phyloP scores from a whole-genome alignment of 1,140 invertebrate species.

The Drosophila nebulosa region DNA sequence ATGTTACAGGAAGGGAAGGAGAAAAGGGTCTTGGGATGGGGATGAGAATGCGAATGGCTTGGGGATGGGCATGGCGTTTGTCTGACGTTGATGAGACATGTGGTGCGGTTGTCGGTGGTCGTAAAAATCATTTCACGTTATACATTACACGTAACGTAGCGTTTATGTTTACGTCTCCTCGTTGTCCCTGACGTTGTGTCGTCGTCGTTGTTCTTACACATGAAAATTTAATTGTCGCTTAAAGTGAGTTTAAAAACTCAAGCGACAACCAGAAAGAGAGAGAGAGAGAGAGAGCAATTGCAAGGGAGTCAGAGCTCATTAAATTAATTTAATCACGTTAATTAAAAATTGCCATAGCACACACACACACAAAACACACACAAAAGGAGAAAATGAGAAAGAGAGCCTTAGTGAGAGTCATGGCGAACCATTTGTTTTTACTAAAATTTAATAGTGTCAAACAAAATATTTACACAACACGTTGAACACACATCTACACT shows the following conservation, averaged over 20 bases:
- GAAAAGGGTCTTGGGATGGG: not conserved
- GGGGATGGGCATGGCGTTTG: slow-evolving; percentile 10
- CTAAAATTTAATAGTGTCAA: slow-evolving; percentile 60
- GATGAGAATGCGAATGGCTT: not conserved
- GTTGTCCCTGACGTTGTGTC: slow-evolving; percentile 35
- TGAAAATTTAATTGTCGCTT: slow-evolving; percentile 70
- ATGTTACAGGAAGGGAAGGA: not conserved
- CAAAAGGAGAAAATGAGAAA: not conserved
- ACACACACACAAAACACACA: slow-evolving; percentile 11
- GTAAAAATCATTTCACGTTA: slow-evolving; percentile 73
- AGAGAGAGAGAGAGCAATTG: not conserved
- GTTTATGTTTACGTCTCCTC: slow-evolving; percentile 68
- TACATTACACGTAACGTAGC: slow-evolving; percentile 70
- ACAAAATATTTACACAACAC: slow-evolving; percentile 64
- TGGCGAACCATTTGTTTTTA: slow-evolving; percentile 48
- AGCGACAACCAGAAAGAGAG: slow-evolving; percentile 1
- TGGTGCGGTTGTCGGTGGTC: slow-evolving; percentile 56
- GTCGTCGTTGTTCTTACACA: slow-evolving; percentile 41
- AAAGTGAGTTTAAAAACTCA: slow-evolving; percentile 51
- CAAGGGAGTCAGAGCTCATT: slow-evolving; percentile 41
- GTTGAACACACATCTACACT: slow-evolving; percentile 22
- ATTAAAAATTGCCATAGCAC: slow-evolving; percentile 53
- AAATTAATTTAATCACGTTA: slow-evolving; percentile 75
- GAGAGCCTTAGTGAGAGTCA: not conserved
- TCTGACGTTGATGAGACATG: slow-evolving; percentile 71